Evolutionary conservation across 2,888 invertebrate genomes (phyloP), one percentile per base, ranked within the genome.

Genomic region (Meteorus cinctellus): DNA sequence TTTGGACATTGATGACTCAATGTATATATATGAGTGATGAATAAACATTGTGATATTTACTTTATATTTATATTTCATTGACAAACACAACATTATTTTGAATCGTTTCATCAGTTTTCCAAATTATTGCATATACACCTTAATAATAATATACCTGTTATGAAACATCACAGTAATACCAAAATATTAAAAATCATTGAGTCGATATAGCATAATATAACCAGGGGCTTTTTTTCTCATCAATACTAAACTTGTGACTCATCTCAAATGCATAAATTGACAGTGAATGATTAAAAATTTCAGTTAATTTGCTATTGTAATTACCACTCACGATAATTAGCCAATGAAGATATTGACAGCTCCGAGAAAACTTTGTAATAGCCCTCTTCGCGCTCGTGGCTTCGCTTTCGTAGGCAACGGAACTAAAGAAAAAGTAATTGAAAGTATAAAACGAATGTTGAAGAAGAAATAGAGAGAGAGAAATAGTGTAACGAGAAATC

Each of bases 401-500:
- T 66, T 41, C 34, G 65, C 55, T 29, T 14, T 31, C n/a, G 16
- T 19, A 10, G 36, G 41, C 24, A 36, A 34, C 14, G 24, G 36
- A 34, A 36, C 0, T 65, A 12, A 41, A n/a, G 65, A 41, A 34
- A 41, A 65, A 36, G 16, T 34, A 36, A 65, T n/a, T 34, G 36
- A 65, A 65, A 65, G 65, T 65, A 65, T 65, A 19, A 19, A 65
- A 34, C 19, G n/a, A 65, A 41, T 16, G 65, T 41, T 34, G 34
- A 29, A 24, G 8, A 1, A 2, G 62, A 75, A 65, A 75, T 73
- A 24, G 24, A 24, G 24, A 24, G 24, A 24, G 1, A 24, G 24
- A 24, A 24, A 24, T 24, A 24, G 24, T 24, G 24, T 75, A 45
- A 51, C 68, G 76, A 80, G 77, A 83, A 85, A 85, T 85, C 81